phyloP scores from a whole-genome alignment of 2,113 vertebrate genomes.

The Aramus guarauna region DNA sequence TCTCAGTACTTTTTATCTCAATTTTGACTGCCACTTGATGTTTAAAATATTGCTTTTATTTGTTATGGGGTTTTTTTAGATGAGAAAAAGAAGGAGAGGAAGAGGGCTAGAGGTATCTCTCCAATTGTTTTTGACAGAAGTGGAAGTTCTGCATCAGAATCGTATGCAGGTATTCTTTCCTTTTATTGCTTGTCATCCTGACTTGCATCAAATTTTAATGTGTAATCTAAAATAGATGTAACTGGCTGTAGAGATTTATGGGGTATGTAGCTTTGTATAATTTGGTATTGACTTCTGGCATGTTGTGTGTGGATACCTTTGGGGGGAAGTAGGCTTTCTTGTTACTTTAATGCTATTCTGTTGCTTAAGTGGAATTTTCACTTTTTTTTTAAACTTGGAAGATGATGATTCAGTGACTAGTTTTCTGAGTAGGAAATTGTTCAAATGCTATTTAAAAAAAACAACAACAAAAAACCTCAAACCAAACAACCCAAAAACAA shows the following conservation, averaged over 20 bases:
- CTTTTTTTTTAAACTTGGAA: constrained; percentile 76
- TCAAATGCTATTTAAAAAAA: constrained; percentile 57
- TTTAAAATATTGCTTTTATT: neutral
- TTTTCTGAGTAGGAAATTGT: constrained; percentile 82
- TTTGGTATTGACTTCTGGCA: constrained; percentile 75
- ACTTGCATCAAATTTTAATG: constrained; percentile 20
- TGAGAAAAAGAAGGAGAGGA: constrained; percentile 86
- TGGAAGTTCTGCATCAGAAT: constrained; percentile 90
- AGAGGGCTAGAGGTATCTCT: constrained; percentile 89
- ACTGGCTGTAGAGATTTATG: constrained; percentile 33
- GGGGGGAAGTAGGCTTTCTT: constrained; percentile 73
- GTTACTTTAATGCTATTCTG: constrained; percentile 78
- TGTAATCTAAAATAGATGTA: constrained; percentile 34
- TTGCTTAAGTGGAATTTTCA: constrained; percentile 81
- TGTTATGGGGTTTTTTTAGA: constrained; percentile 64
- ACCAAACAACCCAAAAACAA: constrained; percentile 54
- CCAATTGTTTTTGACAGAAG: constrained; percentile 92
- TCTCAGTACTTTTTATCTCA: neutral
- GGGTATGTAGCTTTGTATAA: constrained; percentile 60
- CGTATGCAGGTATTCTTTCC: constrained; percentile 83
- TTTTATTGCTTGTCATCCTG: constrained; percentile 17
- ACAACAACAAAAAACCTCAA: constrained; percentile 48
- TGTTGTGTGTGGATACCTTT: constrained; percentile 75
- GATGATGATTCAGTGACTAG: constrained; percentile 85
- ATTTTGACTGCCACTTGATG: neutral